phyloP scores from a whole-genome alignment of 2,888 invertebrate species.

The Chironomus tentans region DNA sequence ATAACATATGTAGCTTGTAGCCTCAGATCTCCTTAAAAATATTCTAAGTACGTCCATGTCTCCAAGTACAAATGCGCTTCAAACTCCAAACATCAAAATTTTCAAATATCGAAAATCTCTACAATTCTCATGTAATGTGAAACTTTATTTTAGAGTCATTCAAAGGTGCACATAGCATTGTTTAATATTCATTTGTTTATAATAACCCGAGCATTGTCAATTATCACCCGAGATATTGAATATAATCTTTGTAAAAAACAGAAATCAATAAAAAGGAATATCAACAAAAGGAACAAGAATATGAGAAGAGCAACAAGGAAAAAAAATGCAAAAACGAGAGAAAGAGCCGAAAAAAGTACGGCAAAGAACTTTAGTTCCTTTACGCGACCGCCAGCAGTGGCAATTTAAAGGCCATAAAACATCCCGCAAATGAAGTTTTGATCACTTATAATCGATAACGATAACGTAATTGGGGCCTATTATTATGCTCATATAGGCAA shows the following conservation, averaged over 20 bases:
- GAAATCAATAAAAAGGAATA: background rate
- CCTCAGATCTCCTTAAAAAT: too few species aligned
- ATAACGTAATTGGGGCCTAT: constrained; percentile 24
- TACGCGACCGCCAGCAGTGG: constrained; percentile 23
- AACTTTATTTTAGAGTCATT: too few species aligned
- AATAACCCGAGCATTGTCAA: constrained; percentile 20
- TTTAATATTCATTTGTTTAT: constrained; percentile 27
- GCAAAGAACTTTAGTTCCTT: background rate
- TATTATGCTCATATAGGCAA: constrained; percentile 20
- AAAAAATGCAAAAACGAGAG: background rate
- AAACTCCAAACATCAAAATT: too few species aligned
- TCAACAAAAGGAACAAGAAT: background rate
- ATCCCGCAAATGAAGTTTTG: constrained; percentile 25
- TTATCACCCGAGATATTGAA: constrained; percentile 15
- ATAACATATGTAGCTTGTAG: too few species aligned
- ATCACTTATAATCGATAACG: constrained; percentile 27
- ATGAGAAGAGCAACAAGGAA: background rate
- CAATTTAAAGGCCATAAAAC: constrained; percentile 10
- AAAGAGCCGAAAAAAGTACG: background rate
- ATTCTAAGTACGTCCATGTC: too few species aligned
- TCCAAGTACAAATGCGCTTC: too few species aligned
- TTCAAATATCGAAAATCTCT: too few species aligned
- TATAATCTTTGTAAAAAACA: background rate
- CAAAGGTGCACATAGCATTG: background rate
- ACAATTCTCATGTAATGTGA: too few species aligned